Evolutionary conservation across 2,797 vertebrate genomes (phyloP).

Genomic region (Poecilia velifera): DNA sequence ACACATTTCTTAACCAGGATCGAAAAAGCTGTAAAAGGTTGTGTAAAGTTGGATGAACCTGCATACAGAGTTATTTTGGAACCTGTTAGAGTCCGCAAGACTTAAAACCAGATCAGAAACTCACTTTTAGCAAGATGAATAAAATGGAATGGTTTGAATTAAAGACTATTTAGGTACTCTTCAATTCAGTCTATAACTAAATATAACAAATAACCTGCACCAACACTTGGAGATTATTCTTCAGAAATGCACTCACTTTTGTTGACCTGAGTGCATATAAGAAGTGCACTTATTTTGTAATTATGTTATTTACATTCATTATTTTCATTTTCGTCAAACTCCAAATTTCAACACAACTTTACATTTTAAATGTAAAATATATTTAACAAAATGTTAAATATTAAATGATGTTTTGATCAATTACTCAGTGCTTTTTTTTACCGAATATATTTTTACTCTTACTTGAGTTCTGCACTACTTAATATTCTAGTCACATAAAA

Average conservation of each 20-base stretch:
- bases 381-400: too few relatives aligned
- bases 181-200: not conserved
- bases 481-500: not conserved
- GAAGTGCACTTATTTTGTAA: too few relatives aligned
- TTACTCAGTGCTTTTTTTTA: too few relatives aligned
- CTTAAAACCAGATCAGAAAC: not conserved
- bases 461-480: not conserved
- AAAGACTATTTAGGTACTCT: not conserved
- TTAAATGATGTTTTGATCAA: too few relatives aligned
- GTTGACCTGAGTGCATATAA: too few relatives aligned
- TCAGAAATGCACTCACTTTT: not conserved
- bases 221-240: not conserved
- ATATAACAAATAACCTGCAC: not conserved
- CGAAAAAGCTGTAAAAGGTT: not conserved
- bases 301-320: too few relatives aligned
- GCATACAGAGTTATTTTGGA: not conserved
- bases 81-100: not conserved
- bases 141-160: not conserved
- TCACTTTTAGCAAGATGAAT: not conserved
- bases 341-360: too few relatives aligned
- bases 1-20: not conserved
- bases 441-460: too few relatives aligned
- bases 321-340: too few relatives aligned
- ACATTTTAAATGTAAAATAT: too few relatives aligned
- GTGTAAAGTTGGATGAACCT: not conserved